Base-by-base conservation (phyloP, 2,888 invertebrate species). In the Archips crataeganus region DNA sequence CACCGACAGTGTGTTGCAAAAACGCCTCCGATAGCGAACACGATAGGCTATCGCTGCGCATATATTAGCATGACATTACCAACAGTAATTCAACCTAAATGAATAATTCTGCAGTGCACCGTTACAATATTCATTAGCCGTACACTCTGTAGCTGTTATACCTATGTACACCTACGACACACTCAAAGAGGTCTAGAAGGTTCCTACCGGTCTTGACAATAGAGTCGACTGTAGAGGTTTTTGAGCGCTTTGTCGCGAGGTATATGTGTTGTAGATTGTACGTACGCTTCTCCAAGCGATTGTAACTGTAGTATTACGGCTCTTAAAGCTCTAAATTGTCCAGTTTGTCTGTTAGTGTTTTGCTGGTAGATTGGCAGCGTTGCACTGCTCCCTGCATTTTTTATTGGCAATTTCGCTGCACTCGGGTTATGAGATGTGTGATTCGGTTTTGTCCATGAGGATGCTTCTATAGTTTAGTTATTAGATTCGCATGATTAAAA, bases 11-110 rank as follows among this genome's bases (percentile, higher is more conserved):
- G 70, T 74, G 74, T 77, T 79, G 79, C 81, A 82, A 82, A 82
- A 82, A 82, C 77, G 70, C 67, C 71, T 71, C 71, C 75, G 71
- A 57, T 57, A 32, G 11, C 57, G 11, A 11, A 67, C 71, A 76
- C 79, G 86, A 87, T 87, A 84, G 77, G 61, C 75, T 82, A 85
- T 83, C 84, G 79, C 39, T 42, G 15, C 57, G 45, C 49, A 70
- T 77, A 85, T 75, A 87, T 87, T 87, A 84, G 77, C 87, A 86
- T 86, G 77, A 57, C 79, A 86, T 85, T 86, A 84, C 78, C 67
- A 70, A 71, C 66, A 79, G 80, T 82, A 85, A 85, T 83, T 81
- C 80, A 75, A 75, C 75, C 80, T 81, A 79, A 85, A 82, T 83
- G 80, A 83, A 85, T 83, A 85, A 85, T 85, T 83, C 81, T 75